A percentile compares a stretch with the other conserved stretches of the same genome.
Evolutionary conservation across 2,888 invertebrate species (phyloP).

Genomic region (Antitype chi): DNA sequence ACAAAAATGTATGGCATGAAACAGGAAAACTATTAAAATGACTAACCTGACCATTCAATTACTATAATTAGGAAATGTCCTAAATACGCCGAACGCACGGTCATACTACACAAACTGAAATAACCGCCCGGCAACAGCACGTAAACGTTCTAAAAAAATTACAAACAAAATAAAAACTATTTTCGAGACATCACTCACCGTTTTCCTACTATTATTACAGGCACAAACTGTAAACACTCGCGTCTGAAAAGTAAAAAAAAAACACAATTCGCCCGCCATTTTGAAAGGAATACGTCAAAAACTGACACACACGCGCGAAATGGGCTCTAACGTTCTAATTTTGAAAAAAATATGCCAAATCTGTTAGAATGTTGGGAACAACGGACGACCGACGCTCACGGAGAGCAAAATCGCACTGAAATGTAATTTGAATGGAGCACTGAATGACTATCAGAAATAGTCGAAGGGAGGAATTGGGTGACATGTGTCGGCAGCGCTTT

Average conservation of each 20-base stretch:
- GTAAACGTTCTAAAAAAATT: conserved; percentile 57
- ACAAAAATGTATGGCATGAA: conserved; percentile 3
- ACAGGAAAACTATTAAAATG: conserved; percentile 42
- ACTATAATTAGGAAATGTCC: conserved; percentile 55
- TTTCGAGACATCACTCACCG: conserved; percentile 66
- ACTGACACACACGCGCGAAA: conserved; percentile 58
- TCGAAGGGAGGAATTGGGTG: conserved; percentile 80
- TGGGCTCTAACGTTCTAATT: conserved; percentile 52
- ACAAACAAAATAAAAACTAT: conserved; percentile 68
- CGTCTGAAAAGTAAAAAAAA: conserved; percentile 42
- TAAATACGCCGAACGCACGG: conserved; percentile 32
- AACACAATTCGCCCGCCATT: conserved; percentile 64
- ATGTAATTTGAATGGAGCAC: conserved; percentile 79
- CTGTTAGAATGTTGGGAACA: background rate
- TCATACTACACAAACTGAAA: conserved; percentile 39
- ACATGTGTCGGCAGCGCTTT: conserved; percentile 59
- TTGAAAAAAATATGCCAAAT: conserved; percentile 54
- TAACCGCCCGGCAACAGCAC: conserved; percentile 47
- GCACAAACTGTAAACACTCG: conserved; percentile 56
- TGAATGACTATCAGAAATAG: conserved; percentile 88
- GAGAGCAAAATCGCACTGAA: conserved; percentile 70
- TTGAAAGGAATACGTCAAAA: conserved; percentile 61
- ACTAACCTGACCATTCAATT: conserved; percentile 53
- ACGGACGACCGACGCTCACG: conserved; percentile 41
- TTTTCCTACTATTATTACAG: conserved; percentile 52